Conservation (phyloP, 2,797 vertebrate species). For the Fratercula arctica region DNA sequence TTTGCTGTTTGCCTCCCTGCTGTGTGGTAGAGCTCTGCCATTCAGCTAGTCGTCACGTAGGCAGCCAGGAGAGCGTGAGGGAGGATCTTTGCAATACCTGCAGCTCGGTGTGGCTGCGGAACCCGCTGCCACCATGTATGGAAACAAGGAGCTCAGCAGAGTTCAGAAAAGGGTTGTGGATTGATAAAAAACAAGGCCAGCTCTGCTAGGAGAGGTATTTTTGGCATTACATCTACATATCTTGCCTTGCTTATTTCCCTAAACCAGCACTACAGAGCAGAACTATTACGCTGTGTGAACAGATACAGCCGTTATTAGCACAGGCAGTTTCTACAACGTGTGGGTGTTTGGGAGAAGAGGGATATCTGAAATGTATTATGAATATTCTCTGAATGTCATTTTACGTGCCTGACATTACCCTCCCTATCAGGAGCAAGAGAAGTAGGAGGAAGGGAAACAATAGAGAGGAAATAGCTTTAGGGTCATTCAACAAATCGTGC, state of each 20-base stretch:
- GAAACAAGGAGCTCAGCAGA: not conserved
- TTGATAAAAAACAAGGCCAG: not conserved
- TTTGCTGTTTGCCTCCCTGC: not conserved
- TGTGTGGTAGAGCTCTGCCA: not conserved
- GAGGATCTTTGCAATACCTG: not conserved
- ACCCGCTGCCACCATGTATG: not conserved
- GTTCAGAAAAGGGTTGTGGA: not conserved
- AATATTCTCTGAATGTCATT: not conserved
- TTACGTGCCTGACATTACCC: not conserved
- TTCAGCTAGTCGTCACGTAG: accelerated
- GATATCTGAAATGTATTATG: not conserved
- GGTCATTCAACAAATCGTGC: not conserved
- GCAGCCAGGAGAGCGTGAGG: not conserved
- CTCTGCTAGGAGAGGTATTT: not conserved
- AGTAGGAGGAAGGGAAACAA: constrained; percentile 31
- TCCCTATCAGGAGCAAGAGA: not conserved
- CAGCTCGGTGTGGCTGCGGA: not conserved
- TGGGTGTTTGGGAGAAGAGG: not conserved
- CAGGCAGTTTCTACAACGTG: not conserved
- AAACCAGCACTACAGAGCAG: not conserved
- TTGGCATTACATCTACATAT: not conserved
- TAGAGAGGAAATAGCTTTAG: not conserved
- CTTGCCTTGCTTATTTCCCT: not conserved
- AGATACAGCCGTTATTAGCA: not conserved
- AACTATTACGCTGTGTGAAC: not conserved